Base-by-base conservation (phyloP, 2,113 vertebrate species). In the Phalacrocorax brasilianus region DNA sequence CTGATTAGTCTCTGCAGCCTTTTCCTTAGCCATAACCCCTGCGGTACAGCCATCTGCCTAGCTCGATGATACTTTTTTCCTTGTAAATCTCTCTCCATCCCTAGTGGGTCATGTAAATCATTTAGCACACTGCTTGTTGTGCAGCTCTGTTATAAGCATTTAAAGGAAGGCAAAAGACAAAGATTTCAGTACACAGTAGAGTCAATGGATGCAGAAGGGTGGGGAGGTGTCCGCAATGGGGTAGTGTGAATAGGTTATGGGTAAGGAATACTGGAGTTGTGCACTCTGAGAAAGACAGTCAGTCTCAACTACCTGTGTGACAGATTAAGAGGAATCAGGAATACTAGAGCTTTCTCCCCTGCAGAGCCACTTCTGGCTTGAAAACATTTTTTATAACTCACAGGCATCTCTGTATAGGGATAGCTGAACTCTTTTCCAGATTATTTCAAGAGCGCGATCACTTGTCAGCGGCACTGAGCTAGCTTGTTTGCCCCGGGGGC, bases 41-140 rank as follows among this genome's bases (percentile, higher is more conserved):
- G 89, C 86, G 73, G 93, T 50, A 95, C 47, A 87, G 73, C 95
- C 94, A 96, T 97, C 95, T 97, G 96, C 87, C 91, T 55, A 80
- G 65, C 55, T 87, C 1, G 0, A 14, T 74, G 79, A 53, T 47
- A 77, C 65, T 92, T 92, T 92, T 94, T 92, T 53, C 47, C 80
- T 47, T 81, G 47, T 85, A 95, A 95, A 92, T 95, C 84, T 56
- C 73, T 91, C 76, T 91, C 68, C 73, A 52, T 96, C 89, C 93
- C 80, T 74, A 65, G 80, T 96, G 94, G 85, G 84, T 91, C 86
- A 42, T 93, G 86, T 95, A 95, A 96, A 93, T 95, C 83, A 95
- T 86, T 93, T 91, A 92, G 68, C 1, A 0, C 3, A 1, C 76
- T 91, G 91, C 80, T 95, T 84, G 44, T 53, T 67, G 22, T 91